A percentile compares a stretch with the other conserved stretches of the same genome.
Evolutionary conservation across 2,797 vertebrate species (phyloP).

Genomic region (Malacoraja senta): DNA sequence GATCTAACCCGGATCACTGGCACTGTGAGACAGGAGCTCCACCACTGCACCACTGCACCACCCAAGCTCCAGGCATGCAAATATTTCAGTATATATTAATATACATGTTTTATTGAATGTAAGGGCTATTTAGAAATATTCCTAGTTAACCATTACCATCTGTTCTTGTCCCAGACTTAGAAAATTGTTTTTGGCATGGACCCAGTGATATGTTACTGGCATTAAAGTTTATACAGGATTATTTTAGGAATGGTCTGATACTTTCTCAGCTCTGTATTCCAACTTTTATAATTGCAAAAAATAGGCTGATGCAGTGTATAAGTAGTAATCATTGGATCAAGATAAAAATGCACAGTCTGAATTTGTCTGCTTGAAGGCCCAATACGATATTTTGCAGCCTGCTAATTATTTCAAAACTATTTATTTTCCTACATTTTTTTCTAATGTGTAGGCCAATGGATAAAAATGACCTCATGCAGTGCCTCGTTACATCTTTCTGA

Average conservation of each 20-base stretch:
- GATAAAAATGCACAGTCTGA: no score
- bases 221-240: not conserved
- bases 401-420: not conserved
- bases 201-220: not conserved
- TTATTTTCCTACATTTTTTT: no score
- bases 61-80: not conserved
- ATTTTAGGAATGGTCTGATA: not conserved
- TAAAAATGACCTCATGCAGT: not conserved
- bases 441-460: not conserved
- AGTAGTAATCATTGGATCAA: no score
- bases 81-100: slow-evolving; percentile 3
- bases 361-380: no score
- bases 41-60: no score
- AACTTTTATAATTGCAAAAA: not conserved
- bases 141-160: slow-evolving; percentile 25
- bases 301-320: no score
- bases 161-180: slow-evolving; percentile 6
- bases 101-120: not conserved
- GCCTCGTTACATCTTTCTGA: not conserved
- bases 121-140: slow-evolving; percentile 20
- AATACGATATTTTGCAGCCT: not conserved
- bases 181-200: slow-evolving; percentile 9
- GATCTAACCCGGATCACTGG: no score
- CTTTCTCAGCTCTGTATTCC: not conserved
- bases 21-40: no score